Percentiles rank a stretch among this genome's conserved stretches.
Conservation (phyloP, 2,797 vertebrate species). For the Macroramphosus scolopax region DNA sequence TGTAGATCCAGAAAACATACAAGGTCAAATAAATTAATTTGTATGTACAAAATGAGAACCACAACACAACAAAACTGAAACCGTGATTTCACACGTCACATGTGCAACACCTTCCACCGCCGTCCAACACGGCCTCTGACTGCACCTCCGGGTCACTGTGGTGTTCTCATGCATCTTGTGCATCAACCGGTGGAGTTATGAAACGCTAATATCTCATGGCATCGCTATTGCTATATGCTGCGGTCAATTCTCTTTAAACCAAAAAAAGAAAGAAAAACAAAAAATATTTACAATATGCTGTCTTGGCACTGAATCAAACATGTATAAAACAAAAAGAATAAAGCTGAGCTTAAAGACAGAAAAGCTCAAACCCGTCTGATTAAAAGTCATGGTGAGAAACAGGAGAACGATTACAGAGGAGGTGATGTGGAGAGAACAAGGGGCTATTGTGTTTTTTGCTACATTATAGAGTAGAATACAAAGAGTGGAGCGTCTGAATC, state of each 20-base stretch:
- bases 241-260: slow-evolving; percentile 38
- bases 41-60: slow-evolving; percentile 67
- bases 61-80: slow-evolving; percentile 58
- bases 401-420: slow-evolving; percentile 21
- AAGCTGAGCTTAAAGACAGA: slow-evolving; percentile 53
- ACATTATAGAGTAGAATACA: slow-evolving; percentile 65
- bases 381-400: slow-evolving; percentile 36
- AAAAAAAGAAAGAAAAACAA: slow-evolving; percentile 25
- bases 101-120: slow-evolving; percentile 27
- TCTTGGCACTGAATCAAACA: slow-evolving; percentile 67
- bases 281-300: slow-evolving; percentile 45
- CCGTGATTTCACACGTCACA: slow-evolving; percentile 47
- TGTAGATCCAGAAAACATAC: slow-evolving; percentile 64
- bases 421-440: slow-evolving; percentile 13
- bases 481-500: slow-evolving; percentile 28
- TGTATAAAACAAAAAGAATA: slow-evolving; percentile 54
- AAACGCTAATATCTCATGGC: slow-evolving; percentile 53
- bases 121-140: slow-evolving; percentile 12
- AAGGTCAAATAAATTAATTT: slow-evolving; percentile 59
- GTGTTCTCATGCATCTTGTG: slow-evolving; percentile 50
- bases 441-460: slow-evolving; percentile 64
- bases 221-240: slow-evolving; percentile 72
- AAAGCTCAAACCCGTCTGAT: slow-evolving; percentile 59
- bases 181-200: slow-evolving; percentile 38
- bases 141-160: slow-evolving; percentile 8